A percentile compares a stretch with the other conserved stretches of the same genome.
These are phyloP conservation scores for Scortum barcoo DNA, from an alignment of 2,113 vertebrate genomes.

Conservation along the genomic window DNA sequence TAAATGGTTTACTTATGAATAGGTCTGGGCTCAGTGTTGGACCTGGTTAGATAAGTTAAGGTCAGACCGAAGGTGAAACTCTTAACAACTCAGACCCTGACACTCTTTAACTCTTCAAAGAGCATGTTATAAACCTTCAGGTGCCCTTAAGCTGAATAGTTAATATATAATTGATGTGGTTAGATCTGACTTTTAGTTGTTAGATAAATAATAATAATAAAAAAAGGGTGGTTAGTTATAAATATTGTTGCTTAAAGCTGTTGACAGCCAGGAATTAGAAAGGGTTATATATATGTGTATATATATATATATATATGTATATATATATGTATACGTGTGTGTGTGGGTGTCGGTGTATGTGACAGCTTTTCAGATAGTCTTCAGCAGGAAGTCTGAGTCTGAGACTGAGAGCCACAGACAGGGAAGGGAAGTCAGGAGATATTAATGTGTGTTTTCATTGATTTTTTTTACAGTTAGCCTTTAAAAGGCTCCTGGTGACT, in stretches of 20 bases:
- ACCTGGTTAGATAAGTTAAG: not conserved
- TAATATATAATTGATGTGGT: constrained; percentile 18
- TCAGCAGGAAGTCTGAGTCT: not conserved
- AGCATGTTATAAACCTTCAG: not conserved
- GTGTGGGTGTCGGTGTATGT: too few species aligned
- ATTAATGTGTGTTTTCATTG: too few species aligned
- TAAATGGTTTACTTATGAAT: not conserved
- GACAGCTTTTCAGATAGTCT: not conserved
- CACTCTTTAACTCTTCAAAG: not conserved
- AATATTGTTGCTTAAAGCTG: not conserved
- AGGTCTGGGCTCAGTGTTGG: not conserved
- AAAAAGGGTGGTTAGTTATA: not conserved
- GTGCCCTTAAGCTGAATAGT: not conserved
- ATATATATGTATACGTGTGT: too few species aligned
- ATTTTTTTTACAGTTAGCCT: too few species aligned
- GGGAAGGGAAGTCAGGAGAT: not conserved
- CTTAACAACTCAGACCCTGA: not conserved
- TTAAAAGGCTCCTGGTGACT: not conserved
- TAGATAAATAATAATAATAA: not conserved
- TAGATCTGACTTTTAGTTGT: not conserved
- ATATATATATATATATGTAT: too few species aligned
- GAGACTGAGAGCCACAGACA: not conserved
- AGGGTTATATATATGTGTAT: too few species aligned
- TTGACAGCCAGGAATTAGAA: not conserved
- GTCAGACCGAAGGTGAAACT: not conserved